A percentile compares a stretch with the other conserved stretches of the same genome.
Evolutionary conservation across 2,888 invertebrate genomes (phyloP).

Genomic region (Melanostoma scalare): DNA sequence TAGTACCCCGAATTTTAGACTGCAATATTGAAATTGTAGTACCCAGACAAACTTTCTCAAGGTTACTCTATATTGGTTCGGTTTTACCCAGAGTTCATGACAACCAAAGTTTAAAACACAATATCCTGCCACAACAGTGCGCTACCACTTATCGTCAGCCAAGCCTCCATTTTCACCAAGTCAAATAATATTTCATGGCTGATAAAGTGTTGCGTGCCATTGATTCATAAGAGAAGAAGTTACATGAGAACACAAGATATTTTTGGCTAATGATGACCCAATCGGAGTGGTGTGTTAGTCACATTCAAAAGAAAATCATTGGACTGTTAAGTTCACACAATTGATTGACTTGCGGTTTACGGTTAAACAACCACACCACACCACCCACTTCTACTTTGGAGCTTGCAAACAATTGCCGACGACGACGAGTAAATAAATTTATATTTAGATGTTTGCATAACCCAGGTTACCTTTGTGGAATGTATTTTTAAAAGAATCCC

Average conservation of each 20-base stretch:
- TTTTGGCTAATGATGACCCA: conserved; percentile 31
- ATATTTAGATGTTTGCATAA: conserved; percentile 30
- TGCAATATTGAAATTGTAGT: too few relatives aligned
- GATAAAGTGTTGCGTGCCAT: conserved; percentile 4
- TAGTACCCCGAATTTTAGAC: too few relatives aligned
- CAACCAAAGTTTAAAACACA: background rate
- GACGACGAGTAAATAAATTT: conserved; percentile 11
- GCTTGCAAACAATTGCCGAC: conserved; percentile 11
- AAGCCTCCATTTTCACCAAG: background rate
- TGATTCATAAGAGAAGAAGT: background rate
- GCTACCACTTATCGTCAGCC: background rate
- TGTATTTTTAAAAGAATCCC: background rate
- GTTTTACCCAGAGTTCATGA: conserved; percentile 6
- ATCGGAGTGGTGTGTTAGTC: conserved; percentile 7
- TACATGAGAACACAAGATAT: background rate
- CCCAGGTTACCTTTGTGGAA: background rate
- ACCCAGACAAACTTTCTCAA: background rate
- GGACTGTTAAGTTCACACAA: conserved; percentile 11
- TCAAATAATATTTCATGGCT: background rate
- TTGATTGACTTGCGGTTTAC: background rate
- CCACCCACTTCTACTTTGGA: background rate
- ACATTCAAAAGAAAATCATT: conserved; percentile 17
- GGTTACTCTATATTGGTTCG: background rate
- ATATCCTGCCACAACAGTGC: conserved; percentile 24
- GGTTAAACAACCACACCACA: background rate